A percentile compares a stretch with the other conserved stretches of the same genome.
Evolutionary conservation across 92 coral and sea anemone species (phyloP).

Genomic region (Hydrozoanthus gracilis): DNA sequence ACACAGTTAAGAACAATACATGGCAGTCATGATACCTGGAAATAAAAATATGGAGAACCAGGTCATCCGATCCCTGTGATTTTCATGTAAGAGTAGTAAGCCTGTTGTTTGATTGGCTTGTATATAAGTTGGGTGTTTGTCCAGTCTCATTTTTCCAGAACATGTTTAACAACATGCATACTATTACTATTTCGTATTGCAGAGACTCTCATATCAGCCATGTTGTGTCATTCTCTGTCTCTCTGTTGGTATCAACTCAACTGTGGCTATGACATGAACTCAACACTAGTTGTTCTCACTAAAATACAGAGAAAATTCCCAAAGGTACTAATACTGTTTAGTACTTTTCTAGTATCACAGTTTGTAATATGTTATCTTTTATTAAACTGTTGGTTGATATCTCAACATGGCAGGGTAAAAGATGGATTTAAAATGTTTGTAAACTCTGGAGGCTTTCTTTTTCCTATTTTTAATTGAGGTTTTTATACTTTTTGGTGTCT

Average conservation of each 20-base stretch:
- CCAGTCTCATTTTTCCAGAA: neutral
- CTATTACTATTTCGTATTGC: neutral
- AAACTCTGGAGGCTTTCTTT: too few relatives aligned
- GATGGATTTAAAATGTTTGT: too few relatives aligned
- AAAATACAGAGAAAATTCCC: slow-evolving; percentile 56
- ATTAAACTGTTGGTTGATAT: neutral
- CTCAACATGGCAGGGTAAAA: neutral
- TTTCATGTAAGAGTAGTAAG: too few relatives aligned
- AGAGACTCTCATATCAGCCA: slow-evolving; percentile 46
- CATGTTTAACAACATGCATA: neutral
- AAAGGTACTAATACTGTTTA: slow-evolving; percentile 45
- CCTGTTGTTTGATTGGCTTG: neutral
- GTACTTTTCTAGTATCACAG: neutral
- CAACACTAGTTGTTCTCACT: slow-evolving; percentile 65
- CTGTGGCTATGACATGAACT: slow-evolving; percentile 65
- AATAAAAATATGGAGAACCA: too few relatives aligned
- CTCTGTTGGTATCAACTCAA: slow-evolving; percentile 67
- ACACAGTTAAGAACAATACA: too few relatives aligned
- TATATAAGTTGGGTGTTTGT: neutral
- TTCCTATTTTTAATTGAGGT: too few relatives aligned
- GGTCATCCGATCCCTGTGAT: too few relatives aligned
- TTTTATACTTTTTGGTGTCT: too few relatives aligned
- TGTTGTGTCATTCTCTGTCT: slow-evolving; percentile 70
- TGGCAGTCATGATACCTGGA: too few relatives aligned
- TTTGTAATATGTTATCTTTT: too few relatives aligned